Conservation (phyloP, 2,888 invertebrate species). For the Drosophila siamana region DNA sequence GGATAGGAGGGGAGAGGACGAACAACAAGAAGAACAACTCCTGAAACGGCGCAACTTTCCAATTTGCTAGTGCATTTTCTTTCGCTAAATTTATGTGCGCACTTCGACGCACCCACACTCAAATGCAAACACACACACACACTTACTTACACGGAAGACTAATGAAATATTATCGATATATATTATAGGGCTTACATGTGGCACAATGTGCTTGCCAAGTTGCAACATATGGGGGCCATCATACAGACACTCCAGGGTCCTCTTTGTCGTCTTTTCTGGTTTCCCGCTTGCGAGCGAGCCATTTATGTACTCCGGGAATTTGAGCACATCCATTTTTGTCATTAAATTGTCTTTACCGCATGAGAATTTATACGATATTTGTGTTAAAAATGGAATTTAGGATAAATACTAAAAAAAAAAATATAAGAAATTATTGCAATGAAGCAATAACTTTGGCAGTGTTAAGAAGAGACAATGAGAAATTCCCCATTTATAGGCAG, state of each 20-base stretch:
- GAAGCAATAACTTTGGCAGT: slow-evolving; percentile 1
- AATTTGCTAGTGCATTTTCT: slow-evolving; percentile 77
- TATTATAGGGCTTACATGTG: slow-evolving; percentile 71
- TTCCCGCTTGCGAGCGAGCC: slow-evolving; percentile 1
- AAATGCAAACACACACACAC: slow-evolving; percentile 5
- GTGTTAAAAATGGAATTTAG: not conserved
- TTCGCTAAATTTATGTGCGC: slow-evolving; percentile 70
- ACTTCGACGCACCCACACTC: slow-evolving; percentile 63
- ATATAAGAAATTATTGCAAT: not conserved
- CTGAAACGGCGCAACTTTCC: slow-evolving; percentile 55
- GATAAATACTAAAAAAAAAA: no score
- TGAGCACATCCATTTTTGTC: slow-evolving; percentile 11
- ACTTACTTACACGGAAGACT: slow-evolving; percentile 38
- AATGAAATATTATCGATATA: slow-evolving; percentile 81
- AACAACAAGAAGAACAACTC: slow-evolving; percentile 23
- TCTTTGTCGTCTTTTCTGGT: slow-evolving; percentile 20
- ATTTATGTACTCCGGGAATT: slow-evolving; percentile 25
- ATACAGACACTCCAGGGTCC: slow-evolving; percentile 15
- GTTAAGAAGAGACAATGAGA: not conserved
- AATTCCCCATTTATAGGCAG: not conserved
- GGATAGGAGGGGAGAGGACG: not conserved
- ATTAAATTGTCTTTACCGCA: slow-evolving; percentile 13
- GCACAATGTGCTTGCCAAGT: slow-evolving; percentile 51
- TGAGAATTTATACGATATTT: slow-evolving; percentile 15
- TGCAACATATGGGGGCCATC: slow-evolving; percentile 52